Evolutionary conservation across 1,140 invertebrate species (phyloP), one percentile per base, ranked within the genome.

Genomic region (Marisa cornuarietis): DNA sequence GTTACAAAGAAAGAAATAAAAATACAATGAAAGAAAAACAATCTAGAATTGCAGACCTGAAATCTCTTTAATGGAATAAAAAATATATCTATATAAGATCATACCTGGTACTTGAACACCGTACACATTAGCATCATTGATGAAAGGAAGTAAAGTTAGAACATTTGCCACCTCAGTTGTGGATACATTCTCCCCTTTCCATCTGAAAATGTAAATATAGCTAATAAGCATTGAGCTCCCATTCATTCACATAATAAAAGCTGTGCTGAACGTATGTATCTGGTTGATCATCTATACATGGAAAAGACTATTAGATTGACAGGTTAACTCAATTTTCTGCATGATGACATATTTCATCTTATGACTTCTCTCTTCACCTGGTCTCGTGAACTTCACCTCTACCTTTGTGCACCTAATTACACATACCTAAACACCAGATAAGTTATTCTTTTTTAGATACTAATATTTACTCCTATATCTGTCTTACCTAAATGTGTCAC

Each of bases 141-240:
- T 81, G 94, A 93, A 61, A 24, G 79, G 42, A 3, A 84, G 72
- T 31, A 82, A 54, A 22, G 83, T 77, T 8, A 89, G 22, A 6
- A 88, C 89, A 89, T 96, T 95, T 74, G 96, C 97, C 4, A 99
- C 95, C 93, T 99, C 98, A 2, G 95, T 96, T 4, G 98, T 99
- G 16, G 96, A 98, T 5, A 99, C 98, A 91, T 99, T 99, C 92
- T 99, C 98, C 11, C 98, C 97, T 91, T 97, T 97, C 92, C 93
- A 93, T 76, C 89, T 89, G 71, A 52, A 77, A 65, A 71, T 20
- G 22, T 42, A 77, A 14, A 71, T 20, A 63, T n/a, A 20, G 22
- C 11, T 52, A 18, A n/a, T 51, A 26, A 18, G 20, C 69, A 26
- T 18, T 11, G 9, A 13, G 11, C 20, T 20, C 69, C 31, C 26